Base-by-base conservation (phyloP, 1,140 invertebrate genomes). In the Lucilia sericata region DNA sequence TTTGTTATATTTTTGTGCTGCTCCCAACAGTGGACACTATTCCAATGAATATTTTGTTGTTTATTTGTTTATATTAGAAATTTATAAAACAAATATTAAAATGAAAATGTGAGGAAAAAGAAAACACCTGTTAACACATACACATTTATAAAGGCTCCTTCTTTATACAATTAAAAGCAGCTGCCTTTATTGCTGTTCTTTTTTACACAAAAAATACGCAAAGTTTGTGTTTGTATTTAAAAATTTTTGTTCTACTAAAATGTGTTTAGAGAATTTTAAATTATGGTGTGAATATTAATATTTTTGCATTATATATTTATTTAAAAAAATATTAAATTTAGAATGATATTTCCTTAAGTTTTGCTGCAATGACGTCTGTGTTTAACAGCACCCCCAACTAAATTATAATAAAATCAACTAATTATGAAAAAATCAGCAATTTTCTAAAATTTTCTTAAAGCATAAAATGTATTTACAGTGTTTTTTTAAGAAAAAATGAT, bases 121-220 rank as follows among this genome's bases (percentile, higher is more conserved):
- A 70, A 70, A 70, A 70, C 65, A 70, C 65, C 65, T 70, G 65
- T 70, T 70, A 70, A 70, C 65, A 70, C 65, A 70, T 9, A 60
- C 14, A 60, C 55, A 60, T 42, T 10, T 55, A 55, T 55, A 14
- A 42, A 60, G 25, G 25, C 25, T n/a, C 55, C 5, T 60, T 60
- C 55, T 60, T 4, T 7, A 60, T n/a, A 60, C 55, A 60, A n/a
- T 42, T 5, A 60, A 60, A 70, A 21, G 25, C 65, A 70, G 65
- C 65, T 70, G 65, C 65, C 5, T 19, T 21, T 70, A 70, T 21
- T 14, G 55, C 25, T 30, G 14, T 60, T 42, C 5, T 42, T 55
- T 19, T 70, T 70, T n/a, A 36, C 36, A 36, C 36, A 70, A 21
- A 70, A 70, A 55, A 55, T 55, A 55, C 21, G 7, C 65, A 70